Percentiles rank a stretch among this genome's conserved stretches.
Evolutionary conservation across 2,888 invertebrate species (phyloP).

Genomic region (Drosophila monieri): DNA sequence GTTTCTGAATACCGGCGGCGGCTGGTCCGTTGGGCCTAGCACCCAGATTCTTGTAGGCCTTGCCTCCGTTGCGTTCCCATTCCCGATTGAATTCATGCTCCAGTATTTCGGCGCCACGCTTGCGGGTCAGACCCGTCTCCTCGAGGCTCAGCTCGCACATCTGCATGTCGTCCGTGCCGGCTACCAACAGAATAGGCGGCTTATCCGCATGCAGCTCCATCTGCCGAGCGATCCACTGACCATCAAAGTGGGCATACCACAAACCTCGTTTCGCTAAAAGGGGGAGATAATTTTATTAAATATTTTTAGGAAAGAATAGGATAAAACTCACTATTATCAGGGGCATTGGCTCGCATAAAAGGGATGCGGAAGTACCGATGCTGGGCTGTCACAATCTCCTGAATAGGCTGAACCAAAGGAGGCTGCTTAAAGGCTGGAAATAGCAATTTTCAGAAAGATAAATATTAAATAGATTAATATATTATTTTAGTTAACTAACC

Average conservation of each 20-base stretch:
- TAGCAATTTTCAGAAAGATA: too few relatives aligned
- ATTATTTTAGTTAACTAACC: slow-evolving; percentile 84
- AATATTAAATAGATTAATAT: not conserved
- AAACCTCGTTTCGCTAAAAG: slow-evolving; percentile 88
- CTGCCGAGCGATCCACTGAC: slow-evolving; percentile 98
- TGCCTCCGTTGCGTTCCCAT: slow-evolving; percentile 94
- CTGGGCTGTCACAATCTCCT: slow-evolving; percentile 88
- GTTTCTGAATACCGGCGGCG: slow-evolving; percentile 52
- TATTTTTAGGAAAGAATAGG: not conserved
- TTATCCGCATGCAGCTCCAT: slow-evolving; percentile 98
- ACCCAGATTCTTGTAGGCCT: slow-evolving; percentile 86
- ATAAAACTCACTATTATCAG: slow-evolving; percentile 83
- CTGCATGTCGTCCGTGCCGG: slow-evolving; percentile 98
- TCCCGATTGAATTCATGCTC: slow-evolving; percentile 97
- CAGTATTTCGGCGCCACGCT: slow-evolving; percentile 97
- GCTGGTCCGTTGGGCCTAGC: slow-evolving; percentile 68
- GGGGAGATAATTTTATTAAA: accelerated
- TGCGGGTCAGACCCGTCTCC: slow-evolving; percentile 97
- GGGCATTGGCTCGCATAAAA: slow-evolving; percentile 89
- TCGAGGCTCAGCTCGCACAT: slow-evolving; percentile 99
- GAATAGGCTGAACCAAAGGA: slow-evolving; percentile 88
- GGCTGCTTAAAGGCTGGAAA: slow-evolving; percentile 87
- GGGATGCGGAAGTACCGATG: slow-evolving; percentile 98
- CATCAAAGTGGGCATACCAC: slow-evolving; percentile 99
- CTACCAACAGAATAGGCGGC: slow-evolving; percentile 93